Conservation (phyloP, 2,888 invertebrate species). For the Drosophila parthenogenetica region DNA sequence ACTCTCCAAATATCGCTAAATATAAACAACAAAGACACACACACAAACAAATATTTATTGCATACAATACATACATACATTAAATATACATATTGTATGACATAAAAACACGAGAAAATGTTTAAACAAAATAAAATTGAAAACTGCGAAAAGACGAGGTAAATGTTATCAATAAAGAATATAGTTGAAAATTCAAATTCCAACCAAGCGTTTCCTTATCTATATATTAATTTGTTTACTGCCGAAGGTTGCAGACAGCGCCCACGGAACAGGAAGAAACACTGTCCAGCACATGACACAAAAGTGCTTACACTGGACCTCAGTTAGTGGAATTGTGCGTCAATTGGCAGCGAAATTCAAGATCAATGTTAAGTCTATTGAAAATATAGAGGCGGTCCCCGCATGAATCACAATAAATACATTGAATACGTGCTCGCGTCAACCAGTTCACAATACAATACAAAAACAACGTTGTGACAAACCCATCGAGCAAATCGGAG, state of each 20-base stretch:
- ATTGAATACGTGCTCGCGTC: constrained; percentile 36
- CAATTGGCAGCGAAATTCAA: constrained; percentile 71
- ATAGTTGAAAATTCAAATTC: constrained; percentile 78
- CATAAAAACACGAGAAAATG: constrained; percentile 60
- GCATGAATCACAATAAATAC: constrained; percentile 74
- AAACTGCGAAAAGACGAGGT: constrained; percentile 68
- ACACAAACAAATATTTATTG: constrained; percentile 61
- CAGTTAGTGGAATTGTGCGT: constrained; percentile 30
- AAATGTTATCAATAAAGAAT: constrained; percentile 82
- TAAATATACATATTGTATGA: constrained; percentile 63
- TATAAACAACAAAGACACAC: constrained; percentile 22
- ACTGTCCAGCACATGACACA: constrained; percentile 9
- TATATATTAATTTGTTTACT: constrained; percentile 38
- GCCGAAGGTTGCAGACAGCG: constrained; percentile 37
- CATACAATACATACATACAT: constrained; percentile 52
- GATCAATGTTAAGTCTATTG: constrained; percentile 70
- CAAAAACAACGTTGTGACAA: constrained; percentile 30
- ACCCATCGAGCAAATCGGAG: constrained; percentile 39
- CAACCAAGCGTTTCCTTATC: too few relatives aligned
- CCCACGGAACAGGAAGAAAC: constrained; percentile 69
- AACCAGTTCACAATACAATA: constrained; percentile 12
- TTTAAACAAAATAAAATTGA: constrained; percentile 51
- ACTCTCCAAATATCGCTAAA: constrained; percentile 46
- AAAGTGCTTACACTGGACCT: constrained; percentile 23
- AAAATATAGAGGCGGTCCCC: constrained; percentile 45